Evolutionary conservation across 2,113 vertebrate genomes (phyloP).

Genomic region (Gulo gulo): DNA sequence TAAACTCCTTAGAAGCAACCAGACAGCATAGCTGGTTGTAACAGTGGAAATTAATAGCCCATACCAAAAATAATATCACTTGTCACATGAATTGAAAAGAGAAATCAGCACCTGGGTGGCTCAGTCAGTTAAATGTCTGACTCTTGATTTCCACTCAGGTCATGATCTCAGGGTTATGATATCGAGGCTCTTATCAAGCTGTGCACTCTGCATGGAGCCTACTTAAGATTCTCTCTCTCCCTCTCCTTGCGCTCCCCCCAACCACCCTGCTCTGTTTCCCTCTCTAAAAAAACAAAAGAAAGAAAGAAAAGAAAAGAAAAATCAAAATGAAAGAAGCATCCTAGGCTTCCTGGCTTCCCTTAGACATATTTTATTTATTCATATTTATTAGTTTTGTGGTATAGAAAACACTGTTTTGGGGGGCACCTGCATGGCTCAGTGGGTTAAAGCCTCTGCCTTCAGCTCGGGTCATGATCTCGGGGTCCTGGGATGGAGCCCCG

Average conservation of each 20-base stretch:
- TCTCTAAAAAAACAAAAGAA: background rate
- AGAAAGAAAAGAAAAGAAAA: background rate
- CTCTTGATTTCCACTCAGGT: background rate
- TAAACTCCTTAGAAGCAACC: background rate
- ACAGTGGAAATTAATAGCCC: background rate
- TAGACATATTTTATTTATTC: background rate
- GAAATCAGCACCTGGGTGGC: background rate
- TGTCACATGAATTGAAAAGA: background rate
- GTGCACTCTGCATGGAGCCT: background rate
- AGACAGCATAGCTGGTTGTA: background rate
- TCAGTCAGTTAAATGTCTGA: background rate
- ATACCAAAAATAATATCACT: background rate
- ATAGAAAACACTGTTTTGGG: background rate
- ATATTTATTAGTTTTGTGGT: background rate
- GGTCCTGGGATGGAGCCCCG: too few species aligned
- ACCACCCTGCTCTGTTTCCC: background rate
- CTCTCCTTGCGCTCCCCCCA: background rate
- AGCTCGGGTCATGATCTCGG: too few species aligned
- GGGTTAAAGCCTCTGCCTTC: too few species aligned
- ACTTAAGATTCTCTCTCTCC: background rate
- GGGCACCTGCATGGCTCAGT: too few species aligned
- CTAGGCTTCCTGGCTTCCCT: background rate
- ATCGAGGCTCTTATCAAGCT: background rate
- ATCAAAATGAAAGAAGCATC: background rate
- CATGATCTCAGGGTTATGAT: background rate